phyloP scores from a whole-genome alignment of 2,797 vertebrate species.

The Epinephelus coioides region DNA sequence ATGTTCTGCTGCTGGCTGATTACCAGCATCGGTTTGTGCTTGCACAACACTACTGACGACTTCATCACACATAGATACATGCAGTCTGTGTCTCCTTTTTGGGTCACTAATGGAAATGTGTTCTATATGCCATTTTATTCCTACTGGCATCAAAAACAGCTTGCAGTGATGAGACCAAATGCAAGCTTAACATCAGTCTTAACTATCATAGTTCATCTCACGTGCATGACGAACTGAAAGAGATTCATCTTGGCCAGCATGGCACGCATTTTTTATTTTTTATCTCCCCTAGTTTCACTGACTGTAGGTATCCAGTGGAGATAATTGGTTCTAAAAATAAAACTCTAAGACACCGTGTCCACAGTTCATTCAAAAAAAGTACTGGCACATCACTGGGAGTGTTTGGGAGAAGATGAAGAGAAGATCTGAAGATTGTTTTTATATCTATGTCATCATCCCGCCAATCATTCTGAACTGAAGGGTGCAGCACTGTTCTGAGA shows the following conservation, averaged over 20 bases:
- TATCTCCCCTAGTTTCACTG: conserved; percentile 2
- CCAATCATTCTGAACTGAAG: conserved; percentile 50
- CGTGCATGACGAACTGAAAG: conserved; percentile 30
- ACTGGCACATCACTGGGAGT: conserved; percentile 27
- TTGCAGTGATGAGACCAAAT: conserved; percentile 41
- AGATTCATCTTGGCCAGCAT: conserved; percentile 44
- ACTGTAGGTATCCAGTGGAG: conserved; percentile 35
- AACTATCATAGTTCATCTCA: conserved; percentile 41
- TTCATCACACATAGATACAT: conserved; percentile 24
- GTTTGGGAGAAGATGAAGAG: conserved; percentile 47
- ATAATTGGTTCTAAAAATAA: conserved; percentile 58
- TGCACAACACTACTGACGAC: conserved; percentile 10
- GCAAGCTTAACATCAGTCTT: conserved; percentile 49
- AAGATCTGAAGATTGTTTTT: conserved; percentile 48
- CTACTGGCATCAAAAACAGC: conserved; percentile 40
- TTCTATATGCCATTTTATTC: conserved; percentile 27
- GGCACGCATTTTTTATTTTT: not conserved
- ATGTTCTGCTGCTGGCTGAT: conserved; percentile 37
- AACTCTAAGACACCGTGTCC: conserved; percentile 17
- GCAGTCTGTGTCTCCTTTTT: conserved; percentile 20
- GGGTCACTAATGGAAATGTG: conserved; percentile 19
- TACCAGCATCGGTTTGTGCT: conserved; percentile 2
- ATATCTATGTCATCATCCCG: conserved; percentile 57
- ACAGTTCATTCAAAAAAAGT: conserved; percentile 44
- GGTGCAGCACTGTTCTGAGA: conserved; percentile 34